Evolutionary conservation across 2,888 invertebrate species (phyloP).

Genomic region (Panzeria rudis): DNA sequence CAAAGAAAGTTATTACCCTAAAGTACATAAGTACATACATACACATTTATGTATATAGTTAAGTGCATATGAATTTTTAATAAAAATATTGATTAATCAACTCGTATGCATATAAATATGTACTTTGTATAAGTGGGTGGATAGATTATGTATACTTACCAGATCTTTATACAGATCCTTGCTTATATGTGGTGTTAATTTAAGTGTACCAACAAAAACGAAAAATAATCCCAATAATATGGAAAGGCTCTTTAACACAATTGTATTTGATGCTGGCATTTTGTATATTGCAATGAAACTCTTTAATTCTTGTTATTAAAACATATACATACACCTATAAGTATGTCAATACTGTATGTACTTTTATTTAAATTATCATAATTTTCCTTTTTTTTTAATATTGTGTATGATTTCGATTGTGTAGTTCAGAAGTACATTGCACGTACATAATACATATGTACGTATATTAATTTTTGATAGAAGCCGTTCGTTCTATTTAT

Average conservation of each 20-base stretch:
- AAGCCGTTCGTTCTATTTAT: constrained; percentile 72
- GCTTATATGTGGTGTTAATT: constrained; percentile 94
- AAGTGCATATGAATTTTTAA: constrained; percentile 11
- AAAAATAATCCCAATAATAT: constrained; percentile 96
- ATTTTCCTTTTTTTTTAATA: constrained; percentile 18
- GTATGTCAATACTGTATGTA: neutral
- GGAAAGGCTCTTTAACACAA: constrained; percentile 95
- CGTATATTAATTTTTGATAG: constrained; percentile 67
- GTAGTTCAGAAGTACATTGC: constrained; percentile 44
- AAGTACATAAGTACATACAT: neutral
- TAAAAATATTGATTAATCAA: constrained; percentile 29
- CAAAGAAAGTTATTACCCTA: no score
- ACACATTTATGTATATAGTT: neutral
- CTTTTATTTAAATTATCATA: constrained; percentile 43
- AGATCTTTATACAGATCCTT: constrained; percentile 98
- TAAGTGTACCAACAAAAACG: constrained; percentile 96
- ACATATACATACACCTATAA: neutral
- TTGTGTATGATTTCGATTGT: constrained; percentile 30
- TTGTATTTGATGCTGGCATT: constrained; percentile 85
- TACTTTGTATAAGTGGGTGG: neutral
- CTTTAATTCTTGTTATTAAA: constrained; percentile 9
- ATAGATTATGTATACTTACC: constrained; percentile 87
- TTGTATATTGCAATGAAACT: constrained; percentile 71
- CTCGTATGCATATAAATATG: neutral
- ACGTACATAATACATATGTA: neutral